These are phyloP conservation scores for Drosophila pseudoananassae DNA, from an alignment of 1,140 invertebrate species.

Conservation along the genomic window DNA sequence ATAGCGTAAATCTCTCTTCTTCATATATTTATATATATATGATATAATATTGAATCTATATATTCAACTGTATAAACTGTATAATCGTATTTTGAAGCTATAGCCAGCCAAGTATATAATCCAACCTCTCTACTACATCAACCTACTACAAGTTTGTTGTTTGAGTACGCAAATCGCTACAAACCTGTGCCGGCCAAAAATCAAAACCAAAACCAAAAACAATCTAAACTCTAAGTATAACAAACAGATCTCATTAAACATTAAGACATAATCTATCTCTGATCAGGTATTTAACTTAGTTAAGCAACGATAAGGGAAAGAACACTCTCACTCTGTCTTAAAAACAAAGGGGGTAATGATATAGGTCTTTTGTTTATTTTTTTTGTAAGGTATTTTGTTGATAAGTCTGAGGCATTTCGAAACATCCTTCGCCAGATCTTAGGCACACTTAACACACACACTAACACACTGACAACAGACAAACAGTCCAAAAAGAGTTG, in stretches of 20 bases:
- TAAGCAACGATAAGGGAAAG: slow-evolving; percentile 28
- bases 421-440: slow-evolving; percentile 41
- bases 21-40: slow-evolving; percentile 20
- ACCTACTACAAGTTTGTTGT: slow-evolving; percentile 74
- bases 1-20: slow-evolving; percentile 33
- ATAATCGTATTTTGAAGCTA: slow-evolving; percentile 78
- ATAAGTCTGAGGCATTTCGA: slow-evolving; percentile 51
- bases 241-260: slow-evolving; percentile 54
- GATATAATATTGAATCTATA: slow-evolving; percentile 52
- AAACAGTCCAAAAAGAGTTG: slow-evolving; percentile 53
- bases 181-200: slow-evolving; percentile 76
- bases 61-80: slow-evolving; percentile 72
- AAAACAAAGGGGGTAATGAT: slow-evolving; percentile 3
- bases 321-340: slow-evolving; percentile 3
- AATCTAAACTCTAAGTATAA: slow-evolving; percentile 77
- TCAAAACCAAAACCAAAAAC: slow-evolving; percentile 52
- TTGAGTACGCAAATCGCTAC: slow-evolving; percentile 81
- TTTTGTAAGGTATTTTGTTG: slow-evolving; percentile 29
- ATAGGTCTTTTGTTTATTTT: slow-evolving; percentile 10
- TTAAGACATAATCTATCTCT: slow-evolving; percentile 51
- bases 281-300: slow-evolving; percentile 73
- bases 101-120: slow-evolving; percentile 74
- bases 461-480: slow-evolving; percentile 58
- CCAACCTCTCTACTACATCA: slow-evolving; percentile 50
- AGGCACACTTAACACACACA: slow-evolving; percentile 60